Base-by-base conservation (phyloP, 2,888 invertebrate species). In the Bombyx huttoni region DNA sequence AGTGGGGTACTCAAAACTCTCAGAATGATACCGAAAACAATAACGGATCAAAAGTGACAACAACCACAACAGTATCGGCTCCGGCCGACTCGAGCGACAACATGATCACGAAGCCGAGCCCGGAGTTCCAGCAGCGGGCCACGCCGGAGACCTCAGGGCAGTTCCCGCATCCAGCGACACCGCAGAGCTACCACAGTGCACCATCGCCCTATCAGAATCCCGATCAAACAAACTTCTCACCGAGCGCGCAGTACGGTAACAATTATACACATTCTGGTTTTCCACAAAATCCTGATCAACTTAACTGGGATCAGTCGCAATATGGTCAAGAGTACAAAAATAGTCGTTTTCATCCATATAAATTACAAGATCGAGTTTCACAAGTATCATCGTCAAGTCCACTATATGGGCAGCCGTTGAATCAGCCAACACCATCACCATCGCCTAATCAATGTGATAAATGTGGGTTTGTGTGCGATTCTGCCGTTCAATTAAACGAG, bases 371-470 rank as follows among this genome's bases (percentile, higher is more conserved):
- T 45, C 81, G 89, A 24, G 89, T 89, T 9, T 78, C 88, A 33
- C 89, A 88, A 64, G 90, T 89, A 14, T 88, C 87, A 40, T 89
- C 86, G 8, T 86, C 80, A 63, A 91, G 89, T 70, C 91, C 90
- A 46, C 73, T 90, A 49, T 90, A 90, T 59, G 90, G 90, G 33
- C 89, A 89, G 62, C 89, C 90, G 51, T 78, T 90, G 12, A 91
- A 91, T 66, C 92, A 92, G 65, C 91, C 93, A 12, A 92, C 93
- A 45, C 93, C 93, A 47, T 92, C 93, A 12, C 91, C 93, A 0
- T 92, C 92, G 55, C 92, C 92, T 1, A 91, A 93, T 70, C 94
- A 94, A 75, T 95, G 95, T 78, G 95, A 96, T 72, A 95, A 95
- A 76, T 96, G 96, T 70, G 95, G 95, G 54, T 92, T 91, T 57